These are phyloP conservation scores for Pycnomerus fuliginosus DNA, from an alignment of 2,888 invertebrate genomes.

Conservation along the genomic window DNA sequence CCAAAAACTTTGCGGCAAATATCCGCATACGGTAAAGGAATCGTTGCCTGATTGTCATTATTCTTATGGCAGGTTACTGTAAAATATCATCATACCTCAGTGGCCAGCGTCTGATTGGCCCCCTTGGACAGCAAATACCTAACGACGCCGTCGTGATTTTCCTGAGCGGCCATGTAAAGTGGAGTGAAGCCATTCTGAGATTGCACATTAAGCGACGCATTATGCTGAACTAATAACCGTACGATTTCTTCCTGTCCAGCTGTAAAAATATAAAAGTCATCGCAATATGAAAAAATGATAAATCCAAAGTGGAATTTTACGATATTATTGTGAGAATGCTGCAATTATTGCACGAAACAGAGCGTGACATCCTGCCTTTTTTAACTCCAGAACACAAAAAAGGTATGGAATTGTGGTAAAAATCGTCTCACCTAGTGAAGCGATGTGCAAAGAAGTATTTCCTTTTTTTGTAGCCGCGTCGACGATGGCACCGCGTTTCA, in stretches of 20 bases:
- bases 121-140: constrained; percentile 90
- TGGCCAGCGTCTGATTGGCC: constrained; percentile 97
- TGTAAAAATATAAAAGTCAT: constrained; percentile 4
- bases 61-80: too few species aligned
- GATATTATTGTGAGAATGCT: constrained; percentile 7
- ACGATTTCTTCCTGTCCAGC: constrained; percentile 98
- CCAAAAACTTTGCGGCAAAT: too few species aligned
- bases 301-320: background rate
- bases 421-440: constrained; percentile 67
- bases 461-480: constrained; percentile 99
- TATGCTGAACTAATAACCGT: constrained; percentile 87
- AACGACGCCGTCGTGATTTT: constrained; percentile 95
- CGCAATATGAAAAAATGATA: constrained; percentile 1
- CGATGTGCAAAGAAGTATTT: constrained; percentile 98
- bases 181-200: constrained; percentile 99
- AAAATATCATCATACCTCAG: too few species aligned
- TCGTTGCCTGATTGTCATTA: too few species aligned
- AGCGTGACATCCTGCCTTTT: constrained; percentile 26
- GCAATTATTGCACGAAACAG: constrained; percentile 24
- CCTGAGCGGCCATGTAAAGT: constrained; percentile 99
- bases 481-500: constrained; percentile 91
- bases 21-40: too few species aligned
- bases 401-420: background rate
- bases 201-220: constrained; percentile 97
- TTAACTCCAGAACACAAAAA: background rate